Conservation (phyloP, 2,113 vertebrate genomes). For the Micronisus gabar region DNA sequence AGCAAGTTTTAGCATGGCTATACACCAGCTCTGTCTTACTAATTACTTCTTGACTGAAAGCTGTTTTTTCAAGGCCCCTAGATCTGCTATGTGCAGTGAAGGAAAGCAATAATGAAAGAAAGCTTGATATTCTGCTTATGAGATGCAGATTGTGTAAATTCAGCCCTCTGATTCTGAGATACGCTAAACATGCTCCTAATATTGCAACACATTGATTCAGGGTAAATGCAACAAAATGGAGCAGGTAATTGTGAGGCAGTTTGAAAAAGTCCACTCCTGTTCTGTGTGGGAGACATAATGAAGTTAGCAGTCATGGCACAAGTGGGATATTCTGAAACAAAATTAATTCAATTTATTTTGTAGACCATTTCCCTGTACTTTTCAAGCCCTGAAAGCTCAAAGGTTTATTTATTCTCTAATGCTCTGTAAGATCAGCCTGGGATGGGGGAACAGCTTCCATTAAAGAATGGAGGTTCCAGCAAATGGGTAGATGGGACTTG, state of each 20-base stretch:
- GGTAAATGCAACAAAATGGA: not conserved
- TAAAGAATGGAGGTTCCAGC: not conserved
- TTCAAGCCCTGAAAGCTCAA: not conserved
- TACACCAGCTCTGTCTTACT: not conserved
- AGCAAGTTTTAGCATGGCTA: not conserved
- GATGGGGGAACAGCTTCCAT: not conserved
- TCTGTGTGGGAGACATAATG: not conserved
- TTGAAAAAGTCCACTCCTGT: not conserved
- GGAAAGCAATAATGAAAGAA: not conserved
- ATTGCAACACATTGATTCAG: not conserved
- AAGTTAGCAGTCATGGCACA: not conserved
- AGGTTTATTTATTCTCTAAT: not conserved
- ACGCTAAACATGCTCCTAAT: not conserved
- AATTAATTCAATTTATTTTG: not conserved
- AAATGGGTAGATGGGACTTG: not conserved
- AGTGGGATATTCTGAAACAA: not conserved
- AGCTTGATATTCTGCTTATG: not conserved
- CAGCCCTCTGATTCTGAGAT: not conserved
- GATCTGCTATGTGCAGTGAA: not conserved
- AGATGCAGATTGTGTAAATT: not conserved
- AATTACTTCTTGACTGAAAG: conserved; percentile 3
- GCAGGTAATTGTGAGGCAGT: not conserved
- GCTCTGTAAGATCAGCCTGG: not conserved
- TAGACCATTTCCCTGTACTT: not conserved
- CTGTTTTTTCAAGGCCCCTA: not conserved